A percentile compares a stretch with the other conserved stretches of the same genome.
Conservation (phyloP, 1,140 invertebrate genomes). For the Pogonomyrmex barbatus region DNA sequence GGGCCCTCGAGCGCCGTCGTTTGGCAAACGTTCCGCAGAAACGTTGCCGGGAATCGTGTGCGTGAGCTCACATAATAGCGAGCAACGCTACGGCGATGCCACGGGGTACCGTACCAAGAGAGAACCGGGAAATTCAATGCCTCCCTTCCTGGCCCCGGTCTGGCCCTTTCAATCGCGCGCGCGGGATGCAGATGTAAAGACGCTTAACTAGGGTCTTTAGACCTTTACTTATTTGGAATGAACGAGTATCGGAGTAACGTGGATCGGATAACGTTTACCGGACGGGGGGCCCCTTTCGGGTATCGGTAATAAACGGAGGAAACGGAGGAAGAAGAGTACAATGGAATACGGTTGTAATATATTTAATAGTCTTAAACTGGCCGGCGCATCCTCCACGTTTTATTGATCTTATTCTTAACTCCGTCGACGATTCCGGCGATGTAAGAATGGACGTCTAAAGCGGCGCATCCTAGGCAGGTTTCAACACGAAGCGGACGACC, state of each 20-base stretch:
- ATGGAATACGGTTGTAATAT: not conserved
- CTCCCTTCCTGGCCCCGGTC: conserved; percentile 7
- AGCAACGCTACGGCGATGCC: conserved; percentile 42
- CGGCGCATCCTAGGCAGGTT: not conserved
- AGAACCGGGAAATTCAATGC: conserved; percentile 53
- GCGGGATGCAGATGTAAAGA: conserved; percentile 44
- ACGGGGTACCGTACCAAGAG: not conserved
- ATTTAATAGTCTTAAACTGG: not conserved
- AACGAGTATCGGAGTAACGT: conserved; percentile 8
- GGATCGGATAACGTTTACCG: too few relatives aligned
- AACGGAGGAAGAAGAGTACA: not conserved
- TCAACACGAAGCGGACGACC: conserved; percentile 34
- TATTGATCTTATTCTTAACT: conserved; percentile 6
- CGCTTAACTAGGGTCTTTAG: conserved; percentile 38
- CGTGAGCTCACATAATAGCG: conserved; percentile 57
- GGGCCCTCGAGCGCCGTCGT: conserved; percentile 45
- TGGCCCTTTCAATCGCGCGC: conserved; percentile 31
- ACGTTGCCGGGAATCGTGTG: conserved; percentile 57
- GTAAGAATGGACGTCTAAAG: conserved; percentile 2
- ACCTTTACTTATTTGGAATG: conserved; percentile 2
- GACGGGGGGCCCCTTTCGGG: too few relatives aligned
- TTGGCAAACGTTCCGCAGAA: conserved; percentile 42
- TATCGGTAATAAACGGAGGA: not conserved
- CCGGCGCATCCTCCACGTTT: not conserved
- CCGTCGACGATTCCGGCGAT: not conserved